Percentiles rank a stretch among this genome's conserved stretches.
Evolutionary conservation across 2,797 vertebrate species (phyloP).

Genomic region (Sylvia borin): DNA sequence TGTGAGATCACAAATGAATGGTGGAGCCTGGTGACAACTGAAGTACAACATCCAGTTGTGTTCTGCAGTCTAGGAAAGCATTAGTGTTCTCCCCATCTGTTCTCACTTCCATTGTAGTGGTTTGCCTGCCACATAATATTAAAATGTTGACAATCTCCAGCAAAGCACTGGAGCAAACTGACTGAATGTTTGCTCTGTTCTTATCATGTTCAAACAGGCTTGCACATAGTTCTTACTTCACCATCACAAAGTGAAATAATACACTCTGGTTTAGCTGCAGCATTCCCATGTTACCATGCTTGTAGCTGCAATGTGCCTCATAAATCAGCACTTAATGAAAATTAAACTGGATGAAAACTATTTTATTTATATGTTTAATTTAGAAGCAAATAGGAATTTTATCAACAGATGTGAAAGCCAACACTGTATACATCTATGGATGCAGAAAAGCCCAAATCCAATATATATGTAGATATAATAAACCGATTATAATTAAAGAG

Average conservation of each 20-base stretch:
- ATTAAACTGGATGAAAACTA: background rate
- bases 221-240: background rate
- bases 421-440: background rate
- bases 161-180: background rate
- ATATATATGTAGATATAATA: background rate
- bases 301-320: background rate
- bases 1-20: background rate
- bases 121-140: background rate
- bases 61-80: background rate
- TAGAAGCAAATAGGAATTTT: background rate
- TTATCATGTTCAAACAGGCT: slow-evolving; percentile 21
- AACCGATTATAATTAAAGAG: background rate
- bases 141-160: background rate
- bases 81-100: background rate
- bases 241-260: background rate
- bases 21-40: background rate
- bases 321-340: background rate
- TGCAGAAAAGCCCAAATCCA: background rate
- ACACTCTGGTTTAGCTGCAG: background rate
- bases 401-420: background rate
- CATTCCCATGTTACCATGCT: background rate
- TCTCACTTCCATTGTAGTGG: background rate
- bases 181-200: background rate
- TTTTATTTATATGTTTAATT: background rate
- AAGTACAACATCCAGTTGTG: background rate